Base-by-base conservation (phyloP, 2,113 vertebrate species). In the Orcinus orca region DNA sequence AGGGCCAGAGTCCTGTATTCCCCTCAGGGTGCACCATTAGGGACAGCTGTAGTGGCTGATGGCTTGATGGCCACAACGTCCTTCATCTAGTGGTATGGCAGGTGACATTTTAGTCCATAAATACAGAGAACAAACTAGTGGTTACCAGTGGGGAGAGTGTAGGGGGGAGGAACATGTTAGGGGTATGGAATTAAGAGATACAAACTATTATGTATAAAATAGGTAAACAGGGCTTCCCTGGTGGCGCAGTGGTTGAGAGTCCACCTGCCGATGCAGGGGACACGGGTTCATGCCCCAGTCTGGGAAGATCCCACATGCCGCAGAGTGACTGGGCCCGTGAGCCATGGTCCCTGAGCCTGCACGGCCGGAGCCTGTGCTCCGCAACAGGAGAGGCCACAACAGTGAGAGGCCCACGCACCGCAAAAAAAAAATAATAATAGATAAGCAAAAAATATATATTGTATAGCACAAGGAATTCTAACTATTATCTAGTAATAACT, bases 321-420 rank as follows among this genome's bases (percentile, higher is more conserved):
- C 41, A 41, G 41, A 41, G 41, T 41, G 41, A 0, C 44, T 44
- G 44, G 44, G 44, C 44, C 44, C 8, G 44, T 44, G 44, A 44
- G 44, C 44, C 44, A 8, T 44, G 44, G 44, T 1, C 44, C 6
- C 7, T 44, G 44, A 44, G 44, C 44, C 8, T 44, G 44, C 44
- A 1, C 7, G 0, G 44, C 44, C 44, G 7, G 44, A 44, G 44
- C 44, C 44, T 44, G 44, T 44, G 7, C 44, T 44, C 44, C 8
- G 44, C 44, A 44, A 44, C 44, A 10, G 44, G 8, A 44, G 0
- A 44, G 8, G 44, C 44, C 8, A 8, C 44, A 44, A 9, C 44
- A 44, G 44, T 44, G 44, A 10, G 44, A 44, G 44, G 8, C 0
- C 8, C 44, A 8, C 44, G 2, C 1, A 44, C 8, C 0, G 0